These are phyloP conservation scores for Corapipo altera DNA, from an alignment of 2,113 vertebrate species.

Conservation along the genomic window DNA sequence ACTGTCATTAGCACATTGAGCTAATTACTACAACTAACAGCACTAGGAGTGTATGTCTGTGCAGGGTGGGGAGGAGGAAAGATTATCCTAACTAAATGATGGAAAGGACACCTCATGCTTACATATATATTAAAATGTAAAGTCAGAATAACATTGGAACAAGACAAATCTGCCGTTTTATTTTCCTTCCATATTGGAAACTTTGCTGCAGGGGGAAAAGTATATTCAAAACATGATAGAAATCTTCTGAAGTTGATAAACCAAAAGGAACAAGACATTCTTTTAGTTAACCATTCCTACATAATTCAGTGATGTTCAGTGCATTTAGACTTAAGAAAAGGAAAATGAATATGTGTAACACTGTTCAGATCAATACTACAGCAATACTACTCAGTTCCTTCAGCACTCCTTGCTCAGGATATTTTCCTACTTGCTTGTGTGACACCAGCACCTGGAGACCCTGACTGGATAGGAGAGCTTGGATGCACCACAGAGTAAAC, in stretches of 20 bases:
- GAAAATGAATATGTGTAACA: not conserved
- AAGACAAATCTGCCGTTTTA: not conserved
- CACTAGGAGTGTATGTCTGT: not conserved
- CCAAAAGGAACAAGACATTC: not conserved
- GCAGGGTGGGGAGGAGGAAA: not conserved
- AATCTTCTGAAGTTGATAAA: not conserved
- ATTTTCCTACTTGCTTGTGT: not conserved
- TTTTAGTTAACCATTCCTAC: not conserved
- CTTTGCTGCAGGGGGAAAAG: not conserved
- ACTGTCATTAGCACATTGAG: slow-evolving; percentile 84
- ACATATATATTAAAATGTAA: slow-evolving; percentile 19
- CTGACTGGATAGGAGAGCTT: not conserved
- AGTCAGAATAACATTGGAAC: not conserved
- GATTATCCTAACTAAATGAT: not conserved
- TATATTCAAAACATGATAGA: not conserved
- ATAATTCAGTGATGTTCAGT: not conserved
- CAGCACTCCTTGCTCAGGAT: not conserved
- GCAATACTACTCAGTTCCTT: not conserved
- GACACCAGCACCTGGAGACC: not conserved
- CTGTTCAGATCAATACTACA: rapidly evolving
- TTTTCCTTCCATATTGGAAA: not conserved
- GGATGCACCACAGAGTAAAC: not conserved
- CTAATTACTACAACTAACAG: slow-evolving; percentile 85
- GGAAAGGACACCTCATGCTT: not conserved
- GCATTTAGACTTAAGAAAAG: not conserved